Conservation (phyloP, 2,888 invertebrate species). For the Chrysotoxum bicinctum region DNA sequence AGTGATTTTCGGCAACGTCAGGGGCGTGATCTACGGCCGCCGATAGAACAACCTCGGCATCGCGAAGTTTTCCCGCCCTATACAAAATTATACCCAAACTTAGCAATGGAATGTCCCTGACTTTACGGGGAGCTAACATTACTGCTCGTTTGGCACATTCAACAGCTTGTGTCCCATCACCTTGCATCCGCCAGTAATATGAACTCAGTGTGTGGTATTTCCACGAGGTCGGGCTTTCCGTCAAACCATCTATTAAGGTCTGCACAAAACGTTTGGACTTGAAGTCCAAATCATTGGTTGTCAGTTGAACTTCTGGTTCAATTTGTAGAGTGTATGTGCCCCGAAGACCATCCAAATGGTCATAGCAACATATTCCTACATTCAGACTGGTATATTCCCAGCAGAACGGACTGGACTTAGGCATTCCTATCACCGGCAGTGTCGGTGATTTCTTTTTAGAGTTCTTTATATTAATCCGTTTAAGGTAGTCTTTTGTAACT, state of each 20-base stretch:
- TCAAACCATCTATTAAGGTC: slow-evolving; percentile 75
- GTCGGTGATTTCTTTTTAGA: slow-evolving; percentile 74
- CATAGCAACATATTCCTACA: slow-evolving; percentile 77
- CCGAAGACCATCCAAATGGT: slow-evolving; percentile 77
- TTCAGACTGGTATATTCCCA: slow-evolving; percentile 73
- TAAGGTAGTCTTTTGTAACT: slow-evolving; percentile 77
- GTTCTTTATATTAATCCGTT: slow-evolving; percentile 77
- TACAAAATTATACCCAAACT: slow-evolving; percentile 80
- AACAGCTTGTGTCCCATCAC: slow-evolving; percentile 78
- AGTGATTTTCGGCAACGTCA: slow-evolving; percentile 78
- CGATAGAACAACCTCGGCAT: slow-evolving; percentile 78
- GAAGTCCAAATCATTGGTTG: slow-evolving; percentile 74
- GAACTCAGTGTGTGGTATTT: slow-evolving; percentile 79
- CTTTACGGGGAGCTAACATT: slow-evolving; percentile 77
- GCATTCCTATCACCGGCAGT: slow-evolving; percentile 33
- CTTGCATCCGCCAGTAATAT: slow-evolving; percentile 80
- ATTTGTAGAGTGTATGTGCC: slow-evolving; percentile 75
- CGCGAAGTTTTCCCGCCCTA: slow-evolving; percentile 77
- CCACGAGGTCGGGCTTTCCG: slow-evolving; percentile 78
- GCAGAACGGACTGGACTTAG: slow-evolving; percentile 74
- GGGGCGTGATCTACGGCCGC: slow-evolving; percentile 80
- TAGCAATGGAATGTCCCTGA: slow-evolving; percentile 78
- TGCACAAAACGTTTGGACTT: slow-evolving; percentile 58
- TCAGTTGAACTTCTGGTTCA: slow-evolving; percentile 77
- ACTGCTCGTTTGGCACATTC: slow-evolving; percentile 79